A percentile compares a stretch with the other conserved stretches of the same genome.
These are phyloP conservation scores for Zalophus californianus DNA, from an alignment of 2,797 vertebrate species.

Conservation along the genomic window DNA sequence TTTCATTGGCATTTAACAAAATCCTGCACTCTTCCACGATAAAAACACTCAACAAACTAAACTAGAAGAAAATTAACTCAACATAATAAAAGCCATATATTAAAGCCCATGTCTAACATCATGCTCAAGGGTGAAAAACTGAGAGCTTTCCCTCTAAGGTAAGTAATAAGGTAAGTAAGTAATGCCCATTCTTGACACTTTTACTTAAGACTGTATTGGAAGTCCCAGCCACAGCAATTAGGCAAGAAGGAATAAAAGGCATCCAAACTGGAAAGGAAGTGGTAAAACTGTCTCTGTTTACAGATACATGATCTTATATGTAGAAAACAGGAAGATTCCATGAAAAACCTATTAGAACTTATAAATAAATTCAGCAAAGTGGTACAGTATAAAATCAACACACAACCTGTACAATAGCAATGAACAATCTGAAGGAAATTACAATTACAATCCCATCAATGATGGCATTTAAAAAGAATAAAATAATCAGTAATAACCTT, in stretches of 20 bases:
- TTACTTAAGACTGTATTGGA: not conserved
- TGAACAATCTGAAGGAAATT: not conserved
- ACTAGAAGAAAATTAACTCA: not conserved
- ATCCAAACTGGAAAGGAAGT: not conserved
- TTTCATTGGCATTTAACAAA: not conserved
- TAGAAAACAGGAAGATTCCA: not conserved
- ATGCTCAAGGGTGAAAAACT: not conserved
- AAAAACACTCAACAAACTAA: not conserved
- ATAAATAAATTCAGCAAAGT: not conserved
- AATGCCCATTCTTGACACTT: not conserved
- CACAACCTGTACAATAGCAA: not conserved
- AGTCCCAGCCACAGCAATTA: not conserved
- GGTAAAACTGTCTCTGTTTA: not conserved
- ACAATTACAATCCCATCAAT: no score
- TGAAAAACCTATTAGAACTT: not conserved
- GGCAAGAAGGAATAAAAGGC: not conserved
- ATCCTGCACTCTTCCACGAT: not conserved
- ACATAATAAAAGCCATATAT: not conserved
- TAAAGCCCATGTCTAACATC: not conserved
- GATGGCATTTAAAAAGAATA: not conserved
- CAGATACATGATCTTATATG: not conserved
- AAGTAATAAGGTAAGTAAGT: not conserved
- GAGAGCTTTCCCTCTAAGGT: not conserved
- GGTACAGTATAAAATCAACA: not conserved
- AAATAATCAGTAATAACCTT: not conserved